These are phyloP conservation scores for Scartelaos histophorus DNA, from an alignment of 2,113 vertebrate genomes.

Conservation along the genomic window DNA sequence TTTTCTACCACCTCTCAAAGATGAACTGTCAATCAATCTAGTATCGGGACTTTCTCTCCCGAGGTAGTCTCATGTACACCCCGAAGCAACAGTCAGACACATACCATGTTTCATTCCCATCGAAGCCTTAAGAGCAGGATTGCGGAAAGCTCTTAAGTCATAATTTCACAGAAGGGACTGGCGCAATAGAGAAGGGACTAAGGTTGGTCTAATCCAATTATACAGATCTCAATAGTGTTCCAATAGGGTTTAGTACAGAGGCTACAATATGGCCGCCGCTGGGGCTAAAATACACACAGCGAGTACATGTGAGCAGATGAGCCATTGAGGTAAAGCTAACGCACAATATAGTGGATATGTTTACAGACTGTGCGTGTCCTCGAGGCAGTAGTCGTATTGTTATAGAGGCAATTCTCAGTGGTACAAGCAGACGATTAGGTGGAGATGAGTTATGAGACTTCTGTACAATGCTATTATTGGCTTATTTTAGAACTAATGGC, in stretches of 20 bases:
- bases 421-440: neutral
- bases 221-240: constrained; percentile 65
- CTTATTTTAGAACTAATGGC: neutral
- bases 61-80: constrained; percentile 26
- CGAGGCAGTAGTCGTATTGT: neutral
- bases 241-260: constrained; percentile 48
- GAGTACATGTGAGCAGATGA: constrained; percentile 13
- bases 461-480: neutral
- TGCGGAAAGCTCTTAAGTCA: constrained; percentile 58
- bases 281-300: constrained; percentile 39
- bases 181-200: constrained; percentile 57
- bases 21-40: constrained; percentile 43
- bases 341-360: constrained; percentile 1
- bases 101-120: constrained; percentile 58
- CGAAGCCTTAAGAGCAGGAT: constrained; percentile 47
- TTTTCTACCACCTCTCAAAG: constrained; percentile 49
- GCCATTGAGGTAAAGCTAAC: constrained; percentile 6
- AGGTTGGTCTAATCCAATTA: constrained; percentile 70
- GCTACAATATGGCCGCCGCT: constrained; percentile 49
- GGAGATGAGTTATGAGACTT: neutral
- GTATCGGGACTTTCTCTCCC: constrained; percentile 48
- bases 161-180: constrained; percentile 64
- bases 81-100: constrained; percentile 42
- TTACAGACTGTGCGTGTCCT: neutral
- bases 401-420: neutral